A percentile compares a stretch with the other conserved stretches of the same genome.
phyloP scores from a whole-genome alignment of 1,140 invertebrate genomes.

The Schlechtendalia chinensis region DNA sequence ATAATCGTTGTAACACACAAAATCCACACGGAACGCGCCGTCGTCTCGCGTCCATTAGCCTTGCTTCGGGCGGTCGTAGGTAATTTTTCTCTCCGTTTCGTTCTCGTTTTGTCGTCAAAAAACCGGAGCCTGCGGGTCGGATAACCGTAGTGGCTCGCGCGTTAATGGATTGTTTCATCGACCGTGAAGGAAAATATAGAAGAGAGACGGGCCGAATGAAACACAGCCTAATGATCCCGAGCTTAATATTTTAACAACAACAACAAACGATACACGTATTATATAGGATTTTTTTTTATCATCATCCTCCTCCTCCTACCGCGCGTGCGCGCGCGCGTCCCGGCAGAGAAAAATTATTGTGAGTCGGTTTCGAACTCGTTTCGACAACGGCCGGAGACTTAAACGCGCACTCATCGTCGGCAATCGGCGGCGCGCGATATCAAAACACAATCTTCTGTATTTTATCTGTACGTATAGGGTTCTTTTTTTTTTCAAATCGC shows the following conservation, averaged over 20 bases:
- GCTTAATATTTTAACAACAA: slow-evolving; percentile 44
- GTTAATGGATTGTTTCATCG: slow-evolving; percentile 48
- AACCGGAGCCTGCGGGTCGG: slow-evolving; percentile 33
- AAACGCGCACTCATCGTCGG: slow-evolving; percentile 43
- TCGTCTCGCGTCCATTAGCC: slow-evolving; percentile 30
- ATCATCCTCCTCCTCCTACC: background rate
- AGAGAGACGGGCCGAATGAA: slow-evolving; percentile 7
- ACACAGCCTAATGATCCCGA: slow-evolving; percentile 43
- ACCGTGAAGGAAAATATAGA: slow-evolving; percentile 41
- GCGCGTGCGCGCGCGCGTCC: background rate
- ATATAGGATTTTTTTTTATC: slow-evolving; percentile 1
- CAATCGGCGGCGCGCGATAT: slow-evolving; percentile 8
- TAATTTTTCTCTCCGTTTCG: slow-evolving; percentile 14
- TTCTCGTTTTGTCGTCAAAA: slow-evolving; percentile 48
- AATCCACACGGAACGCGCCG: slow-evolving; percentile 18
- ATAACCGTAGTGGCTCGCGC: slow-evolving; percentile 41
- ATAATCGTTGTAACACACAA: slow-evolving; percentile 4
- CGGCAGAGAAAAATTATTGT: slow-evolving; percentile 23
- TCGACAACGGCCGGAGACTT: slow-evolving; percentile 35
- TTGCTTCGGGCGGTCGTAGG: slow-evolving; percentile 19
- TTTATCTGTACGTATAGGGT: slow-evolving; percentile 8
- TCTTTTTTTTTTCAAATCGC: background rate
- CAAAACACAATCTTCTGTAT: slow-evolving; percentile 46
- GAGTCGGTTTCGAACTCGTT: slow-evolving; percentile 25
- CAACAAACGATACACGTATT: slow-evolving; percentile 27